These are phyloP conservation scores for Andrena marginata DNA, from an alignment of 2,888 invertebrate genomes.

Conservation along the genomic window DNA sequence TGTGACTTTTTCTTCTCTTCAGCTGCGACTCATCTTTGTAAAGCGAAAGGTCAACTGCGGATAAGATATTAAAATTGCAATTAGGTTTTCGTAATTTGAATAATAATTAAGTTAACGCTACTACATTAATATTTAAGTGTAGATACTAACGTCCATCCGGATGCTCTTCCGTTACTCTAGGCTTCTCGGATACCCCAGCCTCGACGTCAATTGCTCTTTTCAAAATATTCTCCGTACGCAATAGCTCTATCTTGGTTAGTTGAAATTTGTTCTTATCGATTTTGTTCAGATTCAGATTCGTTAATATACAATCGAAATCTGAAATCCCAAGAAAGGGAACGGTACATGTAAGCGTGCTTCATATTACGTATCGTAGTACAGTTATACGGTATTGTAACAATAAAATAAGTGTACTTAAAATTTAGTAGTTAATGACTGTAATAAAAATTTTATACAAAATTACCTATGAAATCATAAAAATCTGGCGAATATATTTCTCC, in stretches of 20 bases:
- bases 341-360: neutral
- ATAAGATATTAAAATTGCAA: slow-evolving; percentile 52
- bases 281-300: slow-evolving; percentile 92
- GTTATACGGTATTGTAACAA: slow-evolving; percentile 1
- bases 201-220: slow-evolving; percentile 94
- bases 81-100: slow-evolving; percentile 4
- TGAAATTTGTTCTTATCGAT: slow-evolving; percentile 90
- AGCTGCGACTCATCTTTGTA: slow-evolving; percentile 94
- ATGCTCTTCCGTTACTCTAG: slow-evolving; percentile 91
- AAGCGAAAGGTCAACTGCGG: slow-evolving; percentile 92
- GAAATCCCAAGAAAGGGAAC: slow-evolving; percentile 71
- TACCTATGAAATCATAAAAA: slow-evolving; percentile 95
- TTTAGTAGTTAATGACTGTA: slow-evolving; percentile 10
- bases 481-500: slow-evolving; percentile 94
- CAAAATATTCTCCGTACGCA: slow-evolving; percentile 93
- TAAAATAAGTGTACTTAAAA: slow-evolving; percentile 15
- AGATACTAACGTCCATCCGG: slow-evolving; percentile 92
- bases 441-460: slow-evolving; percentile 44
- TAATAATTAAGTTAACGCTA: slow-evolving; percentile 13
- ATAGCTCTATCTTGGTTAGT: slow-evolving; percentile 90
- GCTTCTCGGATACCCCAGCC: slow-evolving; percentile 89
- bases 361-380: neutral
- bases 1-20: slow-evolving; percentile 86
- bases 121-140: slow-evolving; percentile 5
- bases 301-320: slow-evolving; percentile 96